These are phyloP conservation scores for Pachyrhynchus sulphureomaculatus DNA, from an alignment of 1,140 invertebrate species.

Conservation along the genomic window DNA sequence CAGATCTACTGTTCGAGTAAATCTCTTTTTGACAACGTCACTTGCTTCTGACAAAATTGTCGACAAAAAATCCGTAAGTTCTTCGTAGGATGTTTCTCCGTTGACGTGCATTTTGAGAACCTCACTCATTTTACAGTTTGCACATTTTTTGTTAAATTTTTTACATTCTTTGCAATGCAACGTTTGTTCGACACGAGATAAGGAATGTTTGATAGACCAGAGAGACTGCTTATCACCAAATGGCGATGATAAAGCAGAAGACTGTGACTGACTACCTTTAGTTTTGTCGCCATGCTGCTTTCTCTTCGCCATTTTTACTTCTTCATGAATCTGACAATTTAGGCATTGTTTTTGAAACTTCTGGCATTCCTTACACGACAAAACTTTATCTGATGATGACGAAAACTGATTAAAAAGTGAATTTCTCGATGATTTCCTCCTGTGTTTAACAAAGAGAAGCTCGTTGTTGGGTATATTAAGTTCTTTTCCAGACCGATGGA, in stretches of 20 bases:
- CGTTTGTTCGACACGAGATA: too few relatives aligned
- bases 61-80: not conserved
- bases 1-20: not conserved
- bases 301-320: not conserved
- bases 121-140: not conserved
- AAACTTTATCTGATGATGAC: not conserved
- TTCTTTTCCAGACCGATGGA: conserved; percentile 9
- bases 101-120: not conserved
- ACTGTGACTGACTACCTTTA: too few relatives aligned
- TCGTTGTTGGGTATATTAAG: conserved; percentile 2
- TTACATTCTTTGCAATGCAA: not conserved
- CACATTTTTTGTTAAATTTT: not conserved
- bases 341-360: not conserved
- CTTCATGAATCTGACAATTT: not conserved
- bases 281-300: not conserved
- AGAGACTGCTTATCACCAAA: too few relatives aligned
- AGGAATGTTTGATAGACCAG: too few relatives aligned
- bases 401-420: too few relatives aligned
- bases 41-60: not conserved
- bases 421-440: not conserved
- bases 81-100: not conserved
- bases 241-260: too few relatives aligned
- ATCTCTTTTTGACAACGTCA: not conserved
- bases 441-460: not conserved
- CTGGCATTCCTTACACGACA: conserved; percentile 2